Evolutionary conservation across 1,140 invertebrate species (phyloP).

Genomic region (Heliconius hewitsoni): DNA sequence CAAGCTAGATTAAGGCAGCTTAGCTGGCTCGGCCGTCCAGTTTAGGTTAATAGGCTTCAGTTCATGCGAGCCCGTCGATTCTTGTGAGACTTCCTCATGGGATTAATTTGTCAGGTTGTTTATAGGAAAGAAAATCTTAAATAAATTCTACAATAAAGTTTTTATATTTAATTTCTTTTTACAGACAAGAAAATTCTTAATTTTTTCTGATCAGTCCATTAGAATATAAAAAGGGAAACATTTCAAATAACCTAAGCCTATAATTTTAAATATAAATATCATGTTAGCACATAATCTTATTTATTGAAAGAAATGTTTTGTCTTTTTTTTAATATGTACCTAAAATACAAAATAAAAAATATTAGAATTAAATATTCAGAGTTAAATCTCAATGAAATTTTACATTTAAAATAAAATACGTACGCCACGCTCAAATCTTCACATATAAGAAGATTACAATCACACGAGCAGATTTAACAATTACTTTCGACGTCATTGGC

Average conservation of each 20-base stretch:
- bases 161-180: neutral
- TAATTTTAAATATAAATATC: no score
- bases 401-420: no score
- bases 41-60: slow-evolving; percentile 23
- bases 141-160: neutral
- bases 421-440: neutral
- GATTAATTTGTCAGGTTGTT: slow-evolving; percentile 16
- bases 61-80: slow-evolving; percentile 12
- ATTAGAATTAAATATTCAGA: no score
- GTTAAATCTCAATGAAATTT: no score
- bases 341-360: no score
- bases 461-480: neutral
- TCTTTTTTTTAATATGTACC: no score
- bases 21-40: slow-evolving; percentile 15
- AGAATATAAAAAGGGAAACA: no score
- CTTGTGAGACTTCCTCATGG: slow-evolving; percentile 5
- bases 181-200: no score
- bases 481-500: slow-evolving; percentile 5
- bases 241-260: neutral
- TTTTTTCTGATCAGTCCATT: no score
- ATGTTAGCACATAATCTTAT: no score
- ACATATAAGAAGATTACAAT: neutral
- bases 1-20: slow-evolving; percentile 20
- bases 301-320: no score
- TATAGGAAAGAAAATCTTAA: neutral